Evolutionary conservation across 2,888 invertebrate genomes (phyloP).

Genomic region (Mechanitis messenoides): DNA sequence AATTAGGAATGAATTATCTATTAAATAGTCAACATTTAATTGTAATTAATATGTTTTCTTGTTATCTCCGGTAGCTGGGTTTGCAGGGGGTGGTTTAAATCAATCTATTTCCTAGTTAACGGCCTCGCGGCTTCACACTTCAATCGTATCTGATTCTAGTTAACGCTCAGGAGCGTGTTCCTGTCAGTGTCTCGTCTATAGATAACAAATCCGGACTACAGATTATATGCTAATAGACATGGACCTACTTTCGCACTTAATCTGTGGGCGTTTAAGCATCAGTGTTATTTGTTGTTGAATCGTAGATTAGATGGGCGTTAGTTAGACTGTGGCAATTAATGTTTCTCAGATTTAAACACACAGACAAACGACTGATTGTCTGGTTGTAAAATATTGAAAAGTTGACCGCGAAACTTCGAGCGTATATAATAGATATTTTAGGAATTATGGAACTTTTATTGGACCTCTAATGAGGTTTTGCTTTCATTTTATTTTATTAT

Average conservation of each 20-base stretch:
- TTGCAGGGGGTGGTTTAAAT: background rate
- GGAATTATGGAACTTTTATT: no score
- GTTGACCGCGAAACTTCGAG: no score
- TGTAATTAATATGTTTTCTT: background rate
- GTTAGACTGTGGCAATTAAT: background rate
- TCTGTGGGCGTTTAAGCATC: conserved; percentile 1
- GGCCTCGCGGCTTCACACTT: conserved; percentile 4
- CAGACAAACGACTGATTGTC: no score
- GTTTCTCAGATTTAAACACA: background rate
- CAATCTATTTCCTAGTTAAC: background rate
- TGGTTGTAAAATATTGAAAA: no score
- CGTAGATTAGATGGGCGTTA: background rate
- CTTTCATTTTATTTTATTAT: no score
- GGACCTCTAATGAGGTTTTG: no score
- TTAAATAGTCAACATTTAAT: no score
- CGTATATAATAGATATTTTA: no score
- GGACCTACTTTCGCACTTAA: conserved; percentile 4
- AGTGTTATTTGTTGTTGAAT: background rate
- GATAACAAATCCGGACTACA: conserved; percentile 21
- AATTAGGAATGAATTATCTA: no score
- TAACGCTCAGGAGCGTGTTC: conserved; percentile 26
- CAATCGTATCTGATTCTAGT: conserved; percentile 29
- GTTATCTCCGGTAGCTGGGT: background rate
- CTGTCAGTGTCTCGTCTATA: conserved; percentile 24
- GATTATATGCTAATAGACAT: conserved; percentile 11